Conservation (phyloP, 2,113 vertebrate species). For the Glaucidium brasilianum region DNA sequence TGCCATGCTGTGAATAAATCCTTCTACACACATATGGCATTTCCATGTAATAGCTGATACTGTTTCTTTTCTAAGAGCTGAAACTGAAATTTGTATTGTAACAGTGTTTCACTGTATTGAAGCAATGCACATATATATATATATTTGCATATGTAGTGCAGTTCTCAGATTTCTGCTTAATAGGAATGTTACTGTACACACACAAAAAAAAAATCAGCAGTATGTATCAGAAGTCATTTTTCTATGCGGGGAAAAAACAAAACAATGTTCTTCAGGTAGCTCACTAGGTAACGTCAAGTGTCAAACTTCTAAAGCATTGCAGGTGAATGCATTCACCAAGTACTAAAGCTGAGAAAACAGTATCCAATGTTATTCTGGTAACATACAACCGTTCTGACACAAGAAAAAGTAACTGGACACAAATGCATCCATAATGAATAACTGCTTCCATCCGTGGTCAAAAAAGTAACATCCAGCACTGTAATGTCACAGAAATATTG, state of each 20-base stretch:
- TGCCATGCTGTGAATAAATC: constrained; percentile 27
- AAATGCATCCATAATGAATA: background rate
- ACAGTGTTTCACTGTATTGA: background rate
- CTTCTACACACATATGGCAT: background rate
- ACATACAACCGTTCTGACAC: background rate
- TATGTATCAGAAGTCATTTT: background rate
- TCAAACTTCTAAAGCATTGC: background rate
- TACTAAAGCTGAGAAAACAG: background rate
- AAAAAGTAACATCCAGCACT: background rate
- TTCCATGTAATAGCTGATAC: constrained; percentile 2
- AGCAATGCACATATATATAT: background rate
- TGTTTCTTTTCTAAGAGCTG: constrained; percentile 4
- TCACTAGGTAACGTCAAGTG: background rate
- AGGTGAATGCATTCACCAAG: background rate
- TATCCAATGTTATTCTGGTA: background rate
- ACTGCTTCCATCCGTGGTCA: background rate
- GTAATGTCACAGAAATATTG: background rate
- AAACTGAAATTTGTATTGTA: background rate
- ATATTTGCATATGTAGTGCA: background rate
- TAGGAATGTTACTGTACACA: background rate
- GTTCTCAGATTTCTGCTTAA: background rate
- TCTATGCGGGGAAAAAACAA: background rate
- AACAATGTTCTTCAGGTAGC: background rate
- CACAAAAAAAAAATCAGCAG: background rate
- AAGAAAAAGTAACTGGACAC: background rate